phyloP scores from a whole-genome alignment of 2,888 invertebrate genomes.

The Cerastis rubricosa region DNA sequence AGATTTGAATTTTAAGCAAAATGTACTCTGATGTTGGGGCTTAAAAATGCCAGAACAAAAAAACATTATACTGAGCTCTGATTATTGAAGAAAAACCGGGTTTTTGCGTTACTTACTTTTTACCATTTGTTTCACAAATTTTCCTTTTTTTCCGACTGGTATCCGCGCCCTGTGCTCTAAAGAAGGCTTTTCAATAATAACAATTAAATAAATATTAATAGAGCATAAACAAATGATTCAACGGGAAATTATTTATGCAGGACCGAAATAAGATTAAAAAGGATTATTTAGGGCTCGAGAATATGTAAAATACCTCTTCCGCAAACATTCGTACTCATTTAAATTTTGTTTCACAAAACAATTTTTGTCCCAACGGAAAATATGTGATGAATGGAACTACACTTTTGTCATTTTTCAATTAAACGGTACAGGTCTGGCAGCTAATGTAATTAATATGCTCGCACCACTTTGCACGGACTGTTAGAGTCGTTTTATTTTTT shows the following conservation, averaged over 20 bases:
- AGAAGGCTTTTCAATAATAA: background rate
- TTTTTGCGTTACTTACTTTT: background rate
- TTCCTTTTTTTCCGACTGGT: background rate
- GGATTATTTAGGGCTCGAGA: background rate
- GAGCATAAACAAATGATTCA: background rate
- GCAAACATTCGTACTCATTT: constrained; percentile 2
- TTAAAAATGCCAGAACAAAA: background rate
- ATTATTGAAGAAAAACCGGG: background rate
- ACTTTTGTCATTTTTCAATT: constrained; percentile 63
- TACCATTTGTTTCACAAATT: background rate
- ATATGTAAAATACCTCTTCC: background rate
- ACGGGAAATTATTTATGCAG: background rate
- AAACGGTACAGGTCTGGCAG: constrained; percentile 47
- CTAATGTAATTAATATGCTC: constrained; percentile 66
- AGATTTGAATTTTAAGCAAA: constrained; percentile 1
- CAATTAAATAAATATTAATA: background rate
- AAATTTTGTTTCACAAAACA: constrained; percentile 25
- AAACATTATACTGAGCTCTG: background rate
- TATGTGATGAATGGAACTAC: constrained; percentile 34
- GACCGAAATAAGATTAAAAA: background rate
- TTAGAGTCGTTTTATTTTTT: constrained; percentile 62
- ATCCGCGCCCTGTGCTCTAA: no score
- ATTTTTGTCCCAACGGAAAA: constrained; percentile 26
- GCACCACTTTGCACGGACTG: constrained; percentile 61
- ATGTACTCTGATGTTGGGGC: background rate